Percentiles rank a stretch among this genome's conserved stretches.
Evolutionary conservation across 1,140 invertebrate species (phyloP).

Genomic region (Colletes latitarsis): DNA sequence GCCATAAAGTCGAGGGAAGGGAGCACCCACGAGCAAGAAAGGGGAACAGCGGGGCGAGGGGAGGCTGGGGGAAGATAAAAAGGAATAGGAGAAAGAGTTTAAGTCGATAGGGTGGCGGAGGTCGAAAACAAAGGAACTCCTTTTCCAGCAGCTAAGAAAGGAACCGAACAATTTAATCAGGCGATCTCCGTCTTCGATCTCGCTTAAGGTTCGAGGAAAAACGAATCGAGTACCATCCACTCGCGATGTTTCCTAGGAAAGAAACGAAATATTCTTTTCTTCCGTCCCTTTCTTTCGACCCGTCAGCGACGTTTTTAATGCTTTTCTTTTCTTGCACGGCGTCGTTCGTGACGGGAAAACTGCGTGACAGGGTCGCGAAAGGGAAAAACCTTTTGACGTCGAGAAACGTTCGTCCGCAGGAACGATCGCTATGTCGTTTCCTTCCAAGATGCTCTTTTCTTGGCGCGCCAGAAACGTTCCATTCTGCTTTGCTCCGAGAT

Average conservation of each 20-base stretch:
- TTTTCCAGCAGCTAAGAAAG: conserved; percentile 28
- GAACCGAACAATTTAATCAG: conserved; percentile 50
- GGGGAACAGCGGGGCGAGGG: neutral
- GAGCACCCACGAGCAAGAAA: neutral
- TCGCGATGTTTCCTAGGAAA: conserved; percentile 4
- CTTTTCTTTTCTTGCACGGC: conserved; percentile 11
- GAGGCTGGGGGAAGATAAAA: neutral
- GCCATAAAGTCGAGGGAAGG: neutral
- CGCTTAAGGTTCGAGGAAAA: neutral
- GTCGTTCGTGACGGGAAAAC: conserved; percentile 59
- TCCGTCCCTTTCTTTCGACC: conserved; percentile 21
- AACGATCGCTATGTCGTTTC: conserved; percentile 33
- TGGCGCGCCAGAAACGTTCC: conserved; percentile 37
- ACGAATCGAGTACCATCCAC: neutral
- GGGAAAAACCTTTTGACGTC: conserved; percentile 43
- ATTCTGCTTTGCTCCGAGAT: conserved; percentile 35
- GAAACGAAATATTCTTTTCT: conserved; percentile 47
- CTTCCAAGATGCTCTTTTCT: neutral
- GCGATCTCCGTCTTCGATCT: conserved; percentile 23
- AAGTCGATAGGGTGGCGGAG: conserved; percentile 20
- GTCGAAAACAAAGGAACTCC: conserved; percentile 41
- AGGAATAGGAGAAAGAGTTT: conserved; percentile 14
- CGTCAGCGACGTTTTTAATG: conserved; percentile 38
- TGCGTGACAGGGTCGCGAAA: conserved; percentile 25
- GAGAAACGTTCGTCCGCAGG: conserved; percentile 37